Evolutionary conservation across 2,797 vertebrate genomes (phyloP), one percentile per base, ranked within the genome.

Genomic region (Momotus momota): DNA sequence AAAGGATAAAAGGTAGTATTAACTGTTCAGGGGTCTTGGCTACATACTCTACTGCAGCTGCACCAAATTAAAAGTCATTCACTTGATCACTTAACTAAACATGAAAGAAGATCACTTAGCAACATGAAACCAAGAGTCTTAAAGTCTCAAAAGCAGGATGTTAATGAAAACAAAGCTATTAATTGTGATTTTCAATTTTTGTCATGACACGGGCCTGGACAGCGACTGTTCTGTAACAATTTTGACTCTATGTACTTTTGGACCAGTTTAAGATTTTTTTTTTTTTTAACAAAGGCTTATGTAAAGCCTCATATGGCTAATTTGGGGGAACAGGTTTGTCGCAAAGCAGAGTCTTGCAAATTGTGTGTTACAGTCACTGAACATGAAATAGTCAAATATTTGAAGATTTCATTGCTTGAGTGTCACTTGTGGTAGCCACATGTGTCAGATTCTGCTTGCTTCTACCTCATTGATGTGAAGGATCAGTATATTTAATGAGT

Each of bases 1-100:
- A 90, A 97, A 95, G 61, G 78, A 97, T 96, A 94, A 97, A 97
- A 97, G 67, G 58, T 69, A 94, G 61, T 69, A 88, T 97, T 97
- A 97, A 90, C 84, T 95, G 46, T 95, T 95, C 78, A 88, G 82
- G 9, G 81, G 85, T 94, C 85, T 89, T 81, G 86, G 72, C 57
- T 40, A 62, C 41, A 74, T 77, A 20, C 31, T 93, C 23, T 89
- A 52, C 27, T 86, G 69, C 20, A 97, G 69, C 45, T 96, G 71
- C 51, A 82, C 49, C 61, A 95, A 95, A 96, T 97, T 94, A 96
- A 97, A 96, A 97, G 60, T 84, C 57, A 60, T 16, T 86, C 41
- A 23, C 40, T 92, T 90, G 60, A 96, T 91, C 77, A 81, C 35
- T 81, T 81, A 77, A 78, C 43, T 62, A 90, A 96, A 84, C 48